Evolutionary conservation across 1,140 invertebrate genomes (phyloP), one percentile per base, ranked within the genome.

Genomic region (Augochlora pura): DNA sequence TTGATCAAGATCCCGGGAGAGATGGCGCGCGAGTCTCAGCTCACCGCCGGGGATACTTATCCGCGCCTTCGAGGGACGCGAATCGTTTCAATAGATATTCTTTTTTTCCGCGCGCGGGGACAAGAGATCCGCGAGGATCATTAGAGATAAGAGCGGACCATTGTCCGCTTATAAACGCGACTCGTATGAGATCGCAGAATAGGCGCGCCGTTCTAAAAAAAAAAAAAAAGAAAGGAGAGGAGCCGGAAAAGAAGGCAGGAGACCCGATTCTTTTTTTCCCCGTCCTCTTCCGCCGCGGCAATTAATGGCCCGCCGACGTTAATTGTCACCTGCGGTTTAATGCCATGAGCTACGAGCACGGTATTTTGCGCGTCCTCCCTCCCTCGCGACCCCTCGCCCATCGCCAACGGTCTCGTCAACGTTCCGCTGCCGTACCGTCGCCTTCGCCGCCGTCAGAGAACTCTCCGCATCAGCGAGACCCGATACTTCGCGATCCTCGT

Each of bases 81-180:
- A 39, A 81, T 77, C 46, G 39, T 63, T 81, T 81, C 75, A 77
- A 81, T 81, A 54, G 74, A 81, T 78, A 67, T 63, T 67, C 65
- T 67, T 71, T 70, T 67, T 42, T 52, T n/a, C n/a, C n/a, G n/a
- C 46, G 5, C 49, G n/a, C n/a, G 62, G 60, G 62, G 62, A 81
- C 62, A 78, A 72, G 68, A 60, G 80, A 77, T 64, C 63, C 75
- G 75, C 80, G 75, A 52, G 80, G 75, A 81, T 81, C 80, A 78
- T 81, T 81, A 81, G 75, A 78, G 75, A 78, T 81, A 66, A 81
- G 80, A 78, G 74, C 38, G n/a, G 42, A 66, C 80, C 75, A 81
- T 81, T 81, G 75, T 78, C 27, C 66, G 80, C 32, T 66, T 72
- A 54, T 46, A 78, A 78, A 78, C 80, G 75, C 71, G 80, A 81